Percentiles rank a stretch among this genome's conserved stretches.
phyloP scores from a whole-genome alignment of 2,888 invertebrate genomes.

The Rhopalosiphum nymphaeae region DNA sequence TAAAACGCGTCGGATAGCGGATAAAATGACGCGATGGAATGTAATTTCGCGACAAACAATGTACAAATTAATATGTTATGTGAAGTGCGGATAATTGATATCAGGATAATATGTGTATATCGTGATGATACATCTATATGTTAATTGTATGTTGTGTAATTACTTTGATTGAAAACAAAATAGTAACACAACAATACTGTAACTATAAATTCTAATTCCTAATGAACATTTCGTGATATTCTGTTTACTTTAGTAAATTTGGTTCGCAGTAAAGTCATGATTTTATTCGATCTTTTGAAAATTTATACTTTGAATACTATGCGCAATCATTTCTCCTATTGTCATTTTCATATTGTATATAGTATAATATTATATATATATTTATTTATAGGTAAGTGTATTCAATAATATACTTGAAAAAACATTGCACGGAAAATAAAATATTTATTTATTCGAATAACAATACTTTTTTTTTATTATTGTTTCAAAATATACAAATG shows the following conservation, averaged over 20 bases:
- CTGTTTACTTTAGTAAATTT: neutral
- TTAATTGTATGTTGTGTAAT: neutral
- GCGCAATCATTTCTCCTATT: conserved; percentile 12
- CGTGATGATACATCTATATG: neutral
- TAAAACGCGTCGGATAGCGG: neutral
- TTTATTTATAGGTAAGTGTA: neutral
- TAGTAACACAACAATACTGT: neutral
- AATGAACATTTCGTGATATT: neutral
- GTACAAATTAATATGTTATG: neutral
- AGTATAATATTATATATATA: neutral
- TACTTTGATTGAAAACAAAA: neutral
- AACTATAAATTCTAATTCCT: neutral
- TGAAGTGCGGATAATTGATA: neutral
- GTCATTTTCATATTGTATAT: neutral
- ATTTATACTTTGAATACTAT: neutral
- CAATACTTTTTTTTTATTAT: neutral
- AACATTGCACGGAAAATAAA: neutral
- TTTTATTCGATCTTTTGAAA: neutral
- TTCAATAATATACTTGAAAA: neutral
- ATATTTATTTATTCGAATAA: neutral
- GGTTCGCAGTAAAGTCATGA: neutral
- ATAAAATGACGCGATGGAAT: neutral
- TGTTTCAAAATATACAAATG: neutral
- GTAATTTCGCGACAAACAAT: neutral
- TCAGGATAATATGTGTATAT: neutral